Evolutionary conservation across 2,888 invertebrate species (phyloP).

Genomic region (Masnerella sp.): DNA sequence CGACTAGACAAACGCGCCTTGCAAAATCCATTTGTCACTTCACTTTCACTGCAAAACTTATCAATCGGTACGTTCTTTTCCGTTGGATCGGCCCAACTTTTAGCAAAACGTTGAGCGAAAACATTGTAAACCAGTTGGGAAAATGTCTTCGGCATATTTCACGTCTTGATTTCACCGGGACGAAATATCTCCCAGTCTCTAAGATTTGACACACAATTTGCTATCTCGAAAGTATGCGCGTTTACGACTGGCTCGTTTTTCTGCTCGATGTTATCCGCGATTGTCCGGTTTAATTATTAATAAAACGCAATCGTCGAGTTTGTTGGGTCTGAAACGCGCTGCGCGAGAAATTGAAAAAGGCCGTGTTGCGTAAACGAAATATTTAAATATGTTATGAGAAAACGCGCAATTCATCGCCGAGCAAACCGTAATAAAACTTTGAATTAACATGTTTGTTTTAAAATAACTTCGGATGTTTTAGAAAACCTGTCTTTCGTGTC

Average conservation of each 20-base stretch:
- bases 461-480: constrained; percentile 14
- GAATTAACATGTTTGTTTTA: neutral
- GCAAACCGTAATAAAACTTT: constrained; percentile 15
- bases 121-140: neutral
- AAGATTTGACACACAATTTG: constrained; percentile 38
- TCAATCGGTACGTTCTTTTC: neutral
- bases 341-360: neutral
- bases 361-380: constrained; percentile 15
- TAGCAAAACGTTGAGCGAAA: neutral
- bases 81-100: neutral
- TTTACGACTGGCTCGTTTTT: neutral
- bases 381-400: constrained; percentile 24
- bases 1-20: constrained; percentile 9
- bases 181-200: constrained; percentile 31
- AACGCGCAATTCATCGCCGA: constrained; percentile 10
- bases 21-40: constrained; percentile 4
- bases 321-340: constrained; percentile 2
- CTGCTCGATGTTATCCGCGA: too few relatives aligned
- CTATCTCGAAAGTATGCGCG: constrained; percentile 30
- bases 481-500: constrained; percentile 30
- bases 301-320: constrained; percentile 19
- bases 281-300: constrained; percentile 13
- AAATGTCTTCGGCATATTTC: constrained; percentile 19
- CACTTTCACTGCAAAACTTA: constrained; percentile 29
- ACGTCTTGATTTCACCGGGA: constrained; percentile 39